phyloP scores from a whole-genome alignment of 2,888 invertebrate species.

The Unio pictorum region DNA sequence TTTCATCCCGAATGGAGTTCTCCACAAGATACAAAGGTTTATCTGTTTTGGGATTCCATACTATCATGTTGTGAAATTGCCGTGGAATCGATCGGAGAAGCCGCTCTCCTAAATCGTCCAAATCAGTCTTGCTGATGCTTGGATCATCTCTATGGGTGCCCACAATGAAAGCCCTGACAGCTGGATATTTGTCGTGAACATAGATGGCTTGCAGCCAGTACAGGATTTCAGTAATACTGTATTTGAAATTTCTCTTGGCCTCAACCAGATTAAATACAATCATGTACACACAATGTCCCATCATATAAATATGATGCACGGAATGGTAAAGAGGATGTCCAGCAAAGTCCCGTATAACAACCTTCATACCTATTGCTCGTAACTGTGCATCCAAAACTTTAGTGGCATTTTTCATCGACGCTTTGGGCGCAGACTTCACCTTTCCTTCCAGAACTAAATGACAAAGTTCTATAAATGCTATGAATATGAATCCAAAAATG shows the following conservation, averaged over 20 bases:
- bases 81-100: conserved; percentile 26
- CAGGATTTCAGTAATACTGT: conserved; percentile 18
- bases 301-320: conserved; percentile 46
- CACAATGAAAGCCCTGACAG: conserved; percentile 33
- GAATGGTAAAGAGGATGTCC: conserved; percentile 44
- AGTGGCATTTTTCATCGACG: conserved; percentile 21
- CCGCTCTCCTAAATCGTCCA: conserved; percentile 12
- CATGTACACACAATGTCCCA: conserved; percentile 38
- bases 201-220: conserved; percentile 43
- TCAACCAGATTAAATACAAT: conserved; percentile 41
- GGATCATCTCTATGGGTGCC: conserved; percentile 39
- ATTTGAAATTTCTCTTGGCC: conserved; percentile 27
- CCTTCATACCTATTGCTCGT: conserved; percentile 23
- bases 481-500: conserved; percentile 10
- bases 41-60: conserved; percentile 37
- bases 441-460: conserved; percentile 23
- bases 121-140: conserved; percentile 13
- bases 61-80: conserved; percentile 39
- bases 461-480: conserved; percentile 20
- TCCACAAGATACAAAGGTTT: conserved; percentile 38
- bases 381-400: conserved; percentile 20
- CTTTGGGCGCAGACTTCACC: conserved; percentile 20
- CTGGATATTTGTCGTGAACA: conserved; percentile 33
- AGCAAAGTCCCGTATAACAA: conserved; percentile 41
- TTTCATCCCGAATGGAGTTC: conserved; percentile 27